Evolutionary conservation across 2,113 vertebrate species (phyloP), one percentile per base, ranked within the genome.

Genomic region (Pardalotus punctatus): DNA sequence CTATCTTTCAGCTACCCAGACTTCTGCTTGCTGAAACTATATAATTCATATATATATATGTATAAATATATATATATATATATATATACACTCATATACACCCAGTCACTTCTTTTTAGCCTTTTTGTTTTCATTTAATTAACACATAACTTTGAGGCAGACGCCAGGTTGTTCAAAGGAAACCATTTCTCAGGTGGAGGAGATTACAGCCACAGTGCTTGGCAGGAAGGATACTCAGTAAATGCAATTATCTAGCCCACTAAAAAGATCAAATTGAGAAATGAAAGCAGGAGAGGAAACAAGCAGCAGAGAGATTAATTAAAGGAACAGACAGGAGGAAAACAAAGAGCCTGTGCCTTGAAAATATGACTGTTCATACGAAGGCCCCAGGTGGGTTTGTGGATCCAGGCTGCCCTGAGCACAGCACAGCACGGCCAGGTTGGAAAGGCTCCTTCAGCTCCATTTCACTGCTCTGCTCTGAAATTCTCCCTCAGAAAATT

Each of bases 221-320:
- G 1, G 85, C 94, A 94, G 94, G 94, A 96, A 97, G 85, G 47
- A 95, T 58, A 66, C 33, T 81, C 81, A 78, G 79, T 23, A 96
- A 96, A 96, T 53, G 64, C 82, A 95, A 96, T 96, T 96, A 96
- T 81, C 79, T 58, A 92, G 43, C 67, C 82, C 80, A 86, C 80
- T 95, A 93, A 88, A 93, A 93, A 88, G 86, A 95, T 86, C 71
- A 88, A 84, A 66, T 53, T 86, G 76, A 93, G 61, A 90, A 95
- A 96, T 74, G 67, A 95, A 90, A 93, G 74, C 60, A 91, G 64
- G 53, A 83, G 70, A 91, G 74, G 95, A 95, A 96, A 93, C 67
- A 70, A 88, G 74, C n/a, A 70, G 48, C 62, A 90, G 51, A 82
- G 73, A 88, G 43, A 95, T 90, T 87, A 91, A 93, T 88, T 86